Conservation (phyloP, 2,797 vertebrate genomes). For the Apodemus agrarius region DNA sequence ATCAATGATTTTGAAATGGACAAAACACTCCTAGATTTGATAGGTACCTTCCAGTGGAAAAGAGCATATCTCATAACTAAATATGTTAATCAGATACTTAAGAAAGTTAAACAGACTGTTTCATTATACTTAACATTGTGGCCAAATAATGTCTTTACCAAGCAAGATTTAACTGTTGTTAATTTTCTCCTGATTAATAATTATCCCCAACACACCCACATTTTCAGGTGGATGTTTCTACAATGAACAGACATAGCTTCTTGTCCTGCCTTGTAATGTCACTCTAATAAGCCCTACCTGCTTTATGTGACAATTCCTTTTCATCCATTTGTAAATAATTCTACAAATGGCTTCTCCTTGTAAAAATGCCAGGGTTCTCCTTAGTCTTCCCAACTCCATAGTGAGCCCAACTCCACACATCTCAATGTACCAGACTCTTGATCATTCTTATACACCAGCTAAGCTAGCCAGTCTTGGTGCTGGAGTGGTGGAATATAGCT, state of each 20-base stretch:
- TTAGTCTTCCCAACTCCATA: neutral
- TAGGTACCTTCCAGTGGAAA: neutral
- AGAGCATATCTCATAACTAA: neutral
- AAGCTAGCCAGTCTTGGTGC: neutral
- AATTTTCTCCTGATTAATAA: neutral
- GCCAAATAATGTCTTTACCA: neutral
- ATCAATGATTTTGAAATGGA: neutral
- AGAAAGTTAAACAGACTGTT: neutral
- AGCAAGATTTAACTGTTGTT: slow-evolving; percentile 2
- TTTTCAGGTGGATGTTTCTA: neutral
- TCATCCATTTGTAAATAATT: neutral
- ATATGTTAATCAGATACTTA: neutral
- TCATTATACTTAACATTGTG: neutral
- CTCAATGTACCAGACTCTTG: neutral
- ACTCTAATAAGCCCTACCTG: neutral
- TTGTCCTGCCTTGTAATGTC: neutral
- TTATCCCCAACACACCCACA: neutral
- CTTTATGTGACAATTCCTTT: neutral
- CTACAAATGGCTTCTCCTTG: neutral
- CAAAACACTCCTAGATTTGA: neutral
- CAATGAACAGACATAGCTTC: neutral
- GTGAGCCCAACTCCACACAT: neutral
- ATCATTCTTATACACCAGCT: neutral
- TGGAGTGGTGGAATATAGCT: neutral
- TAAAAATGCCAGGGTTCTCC: too few species aligned